A percentile compares a stretch with the other conserved stretches of the same genome.
phyloP scores from a whole-genome alignment of 1,140 invertebrate genomes.

The Cydia fagiglandana region DNA sequence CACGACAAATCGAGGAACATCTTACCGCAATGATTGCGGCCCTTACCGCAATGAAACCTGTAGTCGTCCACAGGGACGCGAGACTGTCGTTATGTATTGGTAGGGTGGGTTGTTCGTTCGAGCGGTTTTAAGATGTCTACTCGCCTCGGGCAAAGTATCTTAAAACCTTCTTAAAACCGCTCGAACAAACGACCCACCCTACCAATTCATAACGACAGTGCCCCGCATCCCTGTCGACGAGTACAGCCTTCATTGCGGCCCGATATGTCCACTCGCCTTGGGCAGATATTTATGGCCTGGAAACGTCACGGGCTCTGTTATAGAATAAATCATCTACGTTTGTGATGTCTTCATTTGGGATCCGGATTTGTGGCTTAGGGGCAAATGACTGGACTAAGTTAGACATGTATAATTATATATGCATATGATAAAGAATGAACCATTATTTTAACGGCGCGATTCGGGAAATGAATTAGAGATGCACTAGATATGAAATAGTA shows the following conservation, averaged over 20 bases:
- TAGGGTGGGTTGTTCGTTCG: not conserved
- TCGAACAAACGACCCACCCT: not conserved
- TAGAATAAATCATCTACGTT: constrained; percentile 72
- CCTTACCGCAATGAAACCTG: constrained; percentile 67
- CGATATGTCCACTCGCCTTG: constrained; percentile 71
- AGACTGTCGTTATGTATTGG: constrained; percentile 36
- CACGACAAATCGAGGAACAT: no score
- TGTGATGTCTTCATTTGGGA: constrained; percentile 61
- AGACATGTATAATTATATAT: no score
- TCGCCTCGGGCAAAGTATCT: constrained; percentile 39
- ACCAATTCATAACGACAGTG: constrained; percentile 37
- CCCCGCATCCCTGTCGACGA: constrained; percentile 59
- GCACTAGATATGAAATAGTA: no score
- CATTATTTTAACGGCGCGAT: no score
- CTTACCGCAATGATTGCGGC: no score
- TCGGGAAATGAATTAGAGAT: no score
- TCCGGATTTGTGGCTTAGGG: not conserved
- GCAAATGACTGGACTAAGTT: not conserved
- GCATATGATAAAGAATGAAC: no score
- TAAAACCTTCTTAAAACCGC: not conserved
- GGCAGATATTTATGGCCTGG: constrained; percentile 74
- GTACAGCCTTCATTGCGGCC: constrained; percentile 66
- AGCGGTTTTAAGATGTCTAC: constrained; percentile 29
- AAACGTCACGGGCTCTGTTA: constrained; percentile 72
- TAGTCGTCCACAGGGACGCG: constrained; percentile 60